A percentile compares a stretch with the other conserved stretches of the same genome.
These are phyloP conservation scores for Numida meleagris DNA, from an alignment of 2,113 vertebrate species.

Conservation along the genomic window DNA sequence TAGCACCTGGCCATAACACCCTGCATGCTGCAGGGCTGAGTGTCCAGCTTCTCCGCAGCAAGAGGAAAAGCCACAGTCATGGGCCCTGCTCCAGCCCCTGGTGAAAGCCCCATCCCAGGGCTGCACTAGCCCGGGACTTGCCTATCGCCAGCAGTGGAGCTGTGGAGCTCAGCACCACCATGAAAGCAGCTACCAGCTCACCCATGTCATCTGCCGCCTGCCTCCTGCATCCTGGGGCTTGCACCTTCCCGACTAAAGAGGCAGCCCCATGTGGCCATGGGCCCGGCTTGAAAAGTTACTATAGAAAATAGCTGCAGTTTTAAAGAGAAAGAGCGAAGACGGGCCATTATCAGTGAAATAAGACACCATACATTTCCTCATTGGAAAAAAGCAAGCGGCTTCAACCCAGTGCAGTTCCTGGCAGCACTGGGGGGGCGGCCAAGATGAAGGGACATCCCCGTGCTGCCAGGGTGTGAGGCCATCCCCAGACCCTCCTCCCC, in stretches of 20 bases:
- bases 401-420: neutral
- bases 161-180: rapidly evolving
- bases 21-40: rapidly evolving
- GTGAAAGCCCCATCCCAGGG: neutral
- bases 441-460: neutral
- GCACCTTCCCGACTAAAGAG: neutral
- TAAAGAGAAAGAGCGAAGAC: neutral
- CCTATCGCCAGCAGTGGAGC: neutral
- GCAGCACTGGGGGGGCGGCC: neutral
- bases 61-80: rapidly evolving
- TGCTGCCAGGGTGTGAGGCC: neutral
- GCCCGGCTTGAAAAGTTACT: neutral
- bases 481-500: neutral
- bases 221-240: neutral
- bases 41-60: neutral
- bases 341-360: neutral
- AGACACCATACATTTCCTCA: neutral
- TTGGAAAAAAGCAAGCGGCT: neutral
- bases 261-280: rapidly evolving
- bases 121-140: neutral
- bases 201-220: neutral
- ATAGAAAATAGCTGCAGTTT: neutral
- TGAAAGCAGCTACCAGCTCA: rapidly evolving
- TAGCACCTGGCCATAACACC: neutral
- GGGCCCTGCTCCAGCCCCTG: rapidly evolving